A percentile compares a stretch with the other conserved stretches of the same genome.
phyloP scores from a whole-genome alignment of 1,140 invertebrate genomes.

The Elysia chlorotica region DNA sequence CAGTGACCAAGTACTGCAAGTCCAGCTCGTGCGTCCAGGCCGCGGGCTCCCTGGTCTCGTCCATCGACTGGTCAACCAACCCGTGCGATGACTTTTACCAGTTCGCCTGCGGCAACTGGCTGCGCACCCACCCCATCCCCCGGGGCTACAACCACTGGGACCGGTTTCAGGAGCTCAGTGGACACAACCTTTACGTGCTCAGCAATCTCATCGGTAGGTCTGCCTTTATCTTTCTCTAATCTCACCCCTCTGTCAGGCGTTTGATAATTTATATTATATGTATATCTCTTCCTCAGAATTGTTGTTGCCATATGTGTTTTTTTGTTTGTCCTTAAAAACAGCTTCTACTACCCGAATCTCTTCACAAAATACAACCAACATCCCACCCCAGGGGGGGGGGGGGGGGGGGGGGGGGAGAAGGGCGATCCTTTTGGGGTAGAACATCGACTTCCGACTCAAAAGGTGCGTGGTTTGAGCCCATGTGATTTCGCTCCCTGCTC shows the following conservation, averaged over 20 bases:
- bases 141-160: constrained; percentile 51
- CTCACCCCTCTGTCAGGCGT: no score
- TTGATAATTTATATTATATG: not conserved
- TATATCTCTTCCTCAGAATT: not conserved
- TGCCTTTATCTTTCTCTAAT: no score
- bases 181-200: constrained; percentile 47
- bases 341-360: no score
- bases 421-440: no score
- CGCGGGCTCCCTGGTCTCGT: constrained; percentile 59
- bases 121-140: constrained; percentile 58
- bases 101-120: constrained; percentile 68
- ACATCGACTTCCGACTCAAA: no score
- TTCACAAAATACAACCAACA: no score
- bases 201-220: constrained; percentile 52
- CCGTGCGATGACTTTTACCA: constrained; percentile 69
- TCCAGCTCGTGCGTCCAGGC: constrained; percentile 48
- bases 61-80: constrained; percentile 63
- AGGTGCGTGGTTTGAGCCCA: no score
- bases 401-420: no score
- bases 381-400: no score
- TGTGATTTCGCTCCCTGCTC: no score
- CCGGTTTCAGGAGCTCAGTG: constrained; percentile 49
- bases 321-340: not conserved
- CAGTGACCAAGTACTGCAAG: constrained; percentile 45
- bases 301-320: not conserved